Conservation (phyloP, 2,797 vertebrate genomes). For the Anisognathus igniventris region DNA sequence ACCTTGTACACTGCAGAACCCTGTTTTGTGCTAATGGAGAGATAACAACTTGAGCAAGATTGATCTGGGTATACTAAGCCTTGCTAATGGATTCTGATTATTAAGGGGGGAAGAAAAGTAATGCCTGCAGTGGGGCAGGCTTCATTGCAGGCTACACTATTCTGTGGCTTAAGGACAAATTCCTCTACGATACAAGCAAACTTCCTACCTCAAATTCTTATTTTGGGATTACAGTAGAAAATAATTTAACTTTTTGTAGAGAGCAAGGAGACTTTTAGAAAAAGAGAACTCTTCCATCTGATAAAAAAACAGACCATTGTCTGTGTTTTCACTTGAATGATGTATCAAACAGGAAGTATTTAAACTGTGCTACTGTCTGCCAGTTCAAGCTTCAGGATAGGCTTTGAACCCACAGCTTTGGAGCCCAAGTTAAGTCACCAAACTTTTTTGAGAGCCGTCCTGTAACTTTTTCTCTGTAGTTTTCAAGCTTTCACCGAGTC, state of each 20-base stretch:
- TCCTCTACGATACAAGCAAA: not conserved
- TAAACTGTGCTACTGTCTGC: not conserved
- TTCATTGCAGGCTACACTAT: not conserved
- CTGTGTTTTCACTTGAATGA: not conserved
- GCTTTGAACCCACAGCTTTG: not conserved
- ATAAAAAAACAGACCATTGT: accelerated
- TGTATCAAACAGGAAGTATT: not conserved
- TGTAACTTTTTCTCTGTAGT: not conserved
- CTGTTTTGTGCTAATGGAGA: not conserved
- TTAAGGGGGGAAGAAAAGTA: not conserved
- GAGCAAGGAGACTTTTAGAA: not conserved
- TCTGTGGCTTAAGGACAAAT: not conserved
- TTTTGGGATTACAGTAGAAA: not conserved
- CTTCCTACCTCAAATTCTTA: not conserved
- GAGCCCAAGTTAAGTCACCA: not conserved
- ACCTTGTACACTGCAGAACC: not conserved
- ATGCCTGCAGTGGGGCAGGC: not conserved
- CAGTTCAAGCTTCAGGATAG: not conserved
- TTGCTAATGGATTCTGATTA: not conserved
- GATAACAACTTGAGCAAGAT: not conserved
- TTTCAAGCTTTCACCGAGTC: not conserved
- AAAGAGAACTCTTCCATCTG: not conserved
- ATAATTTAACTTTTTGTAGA: not conserved
- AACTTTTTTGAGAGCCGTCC: not conserved
- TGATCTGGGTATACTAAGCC: not conserved